These are phyloP conservation scores for Oncorhynchus tshawytscha DNA, from an alignment of 2,113 vertebrate species.

Conservation along the genomic window DNA sequence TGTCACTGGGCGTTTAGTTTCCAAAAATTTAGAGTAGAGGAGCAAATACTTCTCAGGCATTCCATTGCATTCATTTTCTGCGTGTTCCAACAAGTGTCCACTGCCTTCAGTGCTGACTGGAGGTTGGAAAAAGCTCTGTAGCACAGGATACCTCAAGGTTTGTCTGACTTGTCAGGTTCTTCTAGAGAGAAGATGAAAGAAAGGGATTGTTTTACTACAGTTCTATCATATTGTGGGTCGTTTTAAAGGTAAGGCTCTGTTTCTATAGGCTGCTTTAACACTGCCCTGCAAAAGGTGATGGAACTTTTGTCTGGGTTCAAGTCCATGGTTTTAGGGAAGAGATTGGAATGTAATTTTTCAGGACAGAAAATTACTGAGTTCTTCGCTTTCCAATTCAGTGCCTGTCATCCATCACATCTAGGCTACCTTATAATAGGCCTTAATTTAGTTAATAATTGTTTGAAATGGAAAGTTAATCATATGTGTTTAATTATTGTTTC, in stretches of 20 bases:
- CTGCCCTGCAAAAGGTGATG: neutral
- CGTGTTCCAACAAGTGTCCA: constrained; percentile 53
- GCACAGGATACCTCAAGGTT: neutral
- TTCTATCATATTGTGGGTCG: neutral
- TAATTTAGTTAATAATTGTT: no score
- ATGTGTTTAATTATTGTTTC: no score
- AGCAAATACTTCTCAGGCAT: constrained; percentile 5
- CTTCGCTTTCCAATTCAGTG: no score
- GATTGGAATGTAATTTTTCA: no score
- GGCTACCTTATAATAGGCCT: no score
- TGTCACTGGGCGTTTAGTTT: neutral
- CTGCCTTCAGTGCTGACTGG: constrained; percentile 13
- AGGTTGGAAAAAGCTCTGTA: constrained; percentile 29
- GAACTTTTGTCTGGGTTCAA: neutral
- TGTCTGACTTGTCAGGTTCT: neutral
- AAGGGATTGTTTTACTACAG: neutral
- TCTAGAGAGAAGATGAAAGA: neutral
- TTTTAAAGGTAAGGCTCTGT: neutral
- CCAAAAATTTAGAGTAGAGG: neutral
- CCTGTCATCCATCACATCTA: no score
- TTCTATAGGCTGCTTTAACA: neutral
- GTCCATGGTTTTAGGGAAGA: no score
- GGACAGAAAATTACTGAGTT: no score
- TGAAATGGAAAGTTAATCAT: no score
- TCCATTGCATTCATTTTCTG: constrained; percentile 50